Evolutionary conservation across 2,888 invertebrate genomes (phyloP), one percentile per base, ranked within the genome.

Genomic region (Chrysolina americana): DNA sequence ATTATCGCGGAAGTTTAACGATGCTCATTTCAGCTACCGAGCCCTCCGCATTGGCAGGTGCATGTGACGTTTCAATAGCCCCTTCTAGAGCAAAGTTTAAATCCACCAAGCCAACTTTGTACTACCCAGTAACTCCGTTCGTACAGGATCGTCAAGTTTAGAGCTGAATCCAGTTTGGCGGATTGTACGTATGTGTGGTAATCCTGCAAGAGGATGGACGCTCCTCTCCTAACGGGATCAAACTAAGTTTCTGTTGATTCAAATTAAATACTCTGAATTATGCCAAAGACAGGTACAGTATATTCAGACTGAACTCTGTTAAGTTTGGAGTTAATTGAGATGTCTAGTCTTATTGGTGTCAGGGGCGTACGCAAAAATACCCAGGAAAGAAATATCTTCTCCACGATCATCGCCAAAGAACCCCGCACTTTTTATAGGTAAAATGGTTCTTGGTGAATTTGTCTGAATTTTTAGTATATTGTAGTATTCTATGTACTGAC

Each of bases 241-340:
- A 15, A 23, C 48, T 62, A 47, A n/a, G 69, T 73, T 48, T 73
- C 69, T 65, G 56, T 70, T 17, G 69, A 59, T 65, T 73, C 59
- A 62, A 53, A 70, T 62, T 70, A 17, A 53, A 44, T 44, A 44
- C 44, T 13, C 44, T 2, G 44, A 44, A 53, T 53, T 19, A 53
- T 53, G 53, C 11, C 53, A 53, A 53, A 53, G 17, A 21, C 53
- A 53, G 53, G 19, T 21, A 53, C 11, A 19, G 53, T 10, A 4
- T 10, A 19, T 19, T 19, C 13, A 44, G 44, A 44, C 13, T 19
- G 21, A 53, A 53, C 53, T 53, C n/a, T 2, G 11, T 10, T 48
- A 0, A n/a, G 48, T 3, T 2, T 28, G 28, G 28, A 28, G 28
- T 28, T 28, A 28, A 28, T 28, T 28, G 28, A 28, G 28, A 28